Conservation (phyloP, 2,113 vertebrate genomes). For the Cathartes aura region DNA sequence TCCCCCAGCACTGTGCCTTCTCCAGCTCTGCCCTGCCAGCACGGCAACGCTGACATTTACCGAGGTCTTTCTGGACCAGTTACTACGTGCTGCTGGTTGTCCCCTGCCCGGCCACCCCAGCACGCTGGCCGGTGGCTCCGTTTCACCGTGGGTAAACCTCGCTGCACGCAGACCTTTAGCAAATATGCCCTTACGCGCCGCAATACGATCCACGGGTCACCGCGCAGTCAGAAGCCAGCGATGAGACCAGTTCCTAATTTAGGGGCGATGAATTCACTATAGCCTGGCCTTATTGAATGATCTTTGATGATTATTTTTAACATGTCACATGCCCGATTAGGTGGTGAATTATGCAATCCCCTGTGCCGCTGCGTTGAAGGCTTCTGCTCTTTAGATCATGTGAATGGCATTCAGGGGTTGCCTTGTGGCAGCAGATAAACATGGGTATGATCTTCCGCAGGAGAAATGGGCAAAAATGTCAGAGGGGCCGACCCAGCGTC, state of each 20-base stretch:
- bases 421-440: constrained; percentile 33
- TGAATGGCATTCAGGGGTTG: constrained; percentile 42
- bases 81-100: neutral
- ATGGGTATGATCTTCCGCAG: neutral
- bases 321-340: constrained; percentile 37
- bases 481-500: neutral
- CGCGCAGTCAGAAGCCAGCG: neutral
- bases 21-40: neutral
- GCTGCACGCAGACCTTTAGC: neutral
- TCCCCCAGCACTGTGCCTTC: neutral
- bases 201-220: neutral
- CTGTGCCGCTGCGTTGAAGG: neutral
- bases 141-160: neutral
- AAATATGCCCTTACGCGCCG: neutral
- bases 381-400: constrained; percentile 41
- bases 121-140: accelerated
- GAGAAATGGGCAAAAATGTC: constrained; percentile 33
- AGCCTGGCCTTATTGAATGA: neutral
- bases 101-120: neutral
- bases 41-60: neutral
- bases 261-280: neutral
- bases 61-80: accelerated
- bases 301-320: constrained; percentile 47
- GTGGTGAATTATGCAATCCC: constrained; percentile 39
- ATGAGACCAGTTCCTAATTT: neutral